These are phyloP conservation scores for Oikopleura dioica DNA, from an alignment of 23 tunicate genomes.

Conservation along the genomic window DNA sequence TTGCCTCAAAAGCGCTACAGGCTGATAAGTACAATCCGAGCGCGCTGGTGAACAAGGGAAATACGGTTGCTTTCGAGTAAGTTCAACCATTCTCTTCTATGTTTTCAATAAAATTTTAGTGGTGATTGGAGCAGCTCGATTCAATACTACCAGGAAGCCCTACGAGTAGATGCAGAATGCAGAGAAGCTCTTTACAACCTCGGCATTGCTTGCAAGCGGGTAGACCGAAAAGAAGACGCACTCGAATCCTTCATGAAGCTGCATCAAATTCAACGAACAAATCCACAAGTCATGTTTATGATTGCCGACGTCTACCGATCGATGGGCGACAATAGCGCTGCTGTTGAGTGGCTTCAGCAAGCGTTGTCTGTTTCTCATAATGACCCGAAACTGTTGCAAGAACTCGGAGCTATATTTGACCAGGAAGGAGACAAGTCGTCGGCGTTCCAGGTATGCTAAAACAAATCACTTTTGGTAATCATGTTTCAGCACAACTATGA, in stretches of 20 bases:
- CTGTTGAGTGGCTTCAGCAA: constrained; percentile 9
- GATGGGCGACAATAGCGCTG: background rate
- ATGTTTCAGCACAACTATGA: constrained; percentile 64
- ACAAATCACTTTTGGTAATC: no score
- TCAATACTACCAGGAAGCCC: constrained; percentile 23
- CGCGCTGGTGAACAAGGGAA: constrained; percentile 44
- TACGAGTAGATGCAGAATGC: constrained; percentile 62
- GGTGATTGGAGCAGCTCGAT: background rate
- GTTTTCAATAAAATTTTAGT: background rate
- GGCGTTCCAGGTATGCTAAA: no score
- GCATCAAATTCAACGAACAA: constrained; percentile 48
- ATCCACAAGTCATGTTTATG: constrained; percentile 20
- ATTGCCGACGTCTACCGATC: background rate
- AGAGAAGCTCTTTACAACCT: constrained; percentile 77
- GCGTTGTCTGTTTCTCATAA: constrained; percentile 4
- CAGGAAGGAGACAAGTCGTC: constrained; percentile 61
- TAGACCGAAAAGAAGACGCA: constrained; percentile 23
- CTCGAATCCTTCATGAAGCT: constrained; percentile 49
- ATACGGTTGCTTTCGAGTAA: background rate
- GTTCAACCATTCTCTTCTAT: background rate
- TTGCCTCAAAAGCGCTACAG: constrained; percentile 63
- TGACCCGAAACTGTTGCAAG: constrained; percentile 60
- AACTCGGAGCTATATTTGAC: constrained; percentile 60
- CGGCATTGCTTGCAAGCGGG: constrained; percentile 38
- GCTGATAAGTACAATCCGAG: constrained; percentile 70